phyloP scores from a whole-genome alignment of 2,797 vertebrate genomes.

The Xenentodon cancila region DNA sequence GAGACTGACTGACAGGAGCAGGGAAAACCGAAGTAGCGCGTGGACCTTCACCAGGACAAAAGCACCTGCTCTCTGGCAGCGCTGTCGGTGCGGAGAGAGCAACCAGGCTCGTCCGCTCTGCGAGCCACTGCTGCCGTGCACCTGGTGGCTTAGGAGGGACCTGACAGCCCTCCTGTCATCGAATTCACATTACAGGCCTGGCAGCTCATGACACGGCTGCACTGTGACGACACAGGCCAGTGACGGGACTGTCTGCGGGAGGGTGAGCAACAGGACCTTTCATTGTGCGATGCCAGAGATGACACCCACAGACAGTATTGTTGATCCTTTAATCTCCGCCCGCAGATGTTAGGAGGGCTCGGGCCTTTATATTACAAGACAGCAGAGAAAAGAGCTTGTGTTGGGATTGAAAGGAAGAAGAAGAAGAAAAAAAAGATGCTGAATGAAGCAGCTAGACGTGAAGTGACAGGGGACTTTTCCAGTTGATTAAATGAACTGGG shows the following conservation, averaged over 20 bases:
- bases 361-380: constrained; percentile 28
- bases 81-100: constrained; percentile 7
- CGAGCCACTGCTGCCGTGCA: constrained; percentile 46
- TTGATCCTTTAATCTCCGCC: constrained; percentile 59
- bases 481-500: constrained; percentile 12
- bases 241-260: constrained; percentile 31
- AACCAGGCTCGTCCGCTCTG: constrained; percentile 52
- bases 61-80: constrained; percentile 24
- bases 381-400: constrained; percentile 6
- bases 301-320: constrained; percentile 49
- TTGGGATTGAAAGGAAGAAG: constrained; percentile 10
- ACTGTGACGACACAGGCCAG: constrained; percentile 44
- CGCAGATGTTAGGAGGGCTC: constrained; percentile 50
- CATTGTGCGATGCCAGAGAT: constrained; percentile 38
- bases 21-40: constrained; percentile 5
- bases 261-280: constrained; percentile 58
- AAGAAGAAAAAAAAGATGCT: constrained; percentile 7
- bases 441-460: constrained; percentile 14
- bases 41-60: constrained; percentile 35
- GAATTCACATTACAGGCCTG: constrained; percentile 67
- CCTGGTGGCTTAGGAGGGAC: constrained; percentile 54
- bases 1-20: not conserved
- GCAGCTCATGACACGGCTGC: constrained; percentile 49
- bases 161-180: constrained; percentile 68
- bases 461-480: constrained; percentile 10